Conservation (phyloP, 2,113 vertebrate species). For the Noturus placidus region DNA sequence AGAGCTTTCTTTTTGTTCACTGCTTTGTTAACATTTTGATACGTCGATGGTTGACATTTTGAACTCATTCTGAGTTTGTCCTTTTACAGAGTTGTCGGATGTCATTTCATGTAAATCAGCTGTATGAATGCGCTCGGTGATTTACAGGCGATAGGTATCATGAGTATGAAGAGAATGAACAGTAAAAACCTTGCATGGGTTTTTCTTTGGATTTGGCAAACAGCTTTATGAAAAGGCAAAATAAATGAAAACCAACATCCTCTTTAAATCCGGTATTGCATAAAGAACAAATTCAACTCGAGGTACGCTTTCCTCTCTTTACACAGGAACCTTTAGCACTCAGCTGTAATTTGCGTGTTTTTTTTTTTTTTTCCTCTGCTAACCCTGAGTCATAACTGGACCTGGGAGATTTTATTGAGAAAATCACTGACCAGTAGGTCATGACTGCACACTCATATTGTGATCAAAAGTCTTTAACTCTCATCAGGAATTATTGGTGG, state of each 20-base stretch:
- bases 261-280: background rate
- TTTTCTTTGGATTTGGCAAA: background rate
- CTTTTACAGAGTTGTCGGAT: no score
- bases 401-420: conserved; percentile 5
- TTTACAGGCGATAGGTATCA: background rate
- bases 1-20: background rate
- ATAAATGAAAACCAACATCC: background rate
- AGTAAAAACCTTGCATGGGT: background rate
- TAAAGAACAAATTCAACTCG: background rate
- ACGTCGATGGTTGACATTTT: background rate
- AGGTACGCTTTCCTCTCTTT: background rate
- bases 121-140: background rate
- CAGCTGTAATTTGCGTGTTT: background rate
- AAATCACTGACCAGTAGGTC: conserved; percentile 1
- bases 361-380: no score
- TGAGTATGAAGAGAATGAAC: background rate
- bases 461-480: conserved; percentile 31
- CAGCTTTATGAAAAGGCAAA: background rate
- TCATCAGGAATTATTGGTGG: conserved; percentile 19
- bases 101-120: background rate
- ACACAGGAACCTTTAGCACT: background rate
- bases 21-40: background rate
- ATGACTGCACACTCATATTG: background rate
- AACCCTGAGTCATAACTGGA: background rate
- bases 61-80: background rate